Conservation (phyloP, 1,140 invertebrate species). For the Ceratosolen solmsi region DNA sequence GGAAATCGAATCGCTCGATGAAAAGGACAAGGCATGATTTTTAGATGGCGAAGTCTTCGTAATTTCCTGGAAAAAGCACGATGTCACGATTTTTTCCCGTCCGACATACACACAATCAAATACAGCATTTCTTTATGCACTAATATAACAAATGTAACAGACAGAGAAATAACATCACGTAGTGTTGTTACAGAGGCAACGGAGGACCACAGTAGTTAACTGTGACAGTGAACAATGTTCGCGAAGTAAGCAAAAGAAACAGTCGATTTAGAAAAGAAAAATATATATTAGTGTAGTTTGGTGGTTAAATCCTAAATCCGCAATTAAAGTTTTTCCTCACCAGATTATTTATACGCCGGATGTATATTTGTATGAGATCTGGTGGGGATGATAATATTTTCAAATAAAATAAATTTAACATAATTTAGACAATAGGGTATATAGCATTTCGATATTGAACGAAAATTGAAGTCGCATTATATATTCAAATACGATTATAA, state of each 20-base stretch:
- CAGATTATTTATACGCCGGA: no score
- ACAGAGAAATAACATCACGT: neutral
- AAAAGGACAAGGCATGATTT: neutral
- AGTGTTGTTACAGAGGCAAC: neutral
- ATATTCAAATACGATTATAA: no score
- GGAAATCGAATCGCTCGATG: neutral
- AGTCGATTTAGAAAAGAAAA: neutral
- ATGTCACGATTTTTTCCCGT: conserved; percentile 1
- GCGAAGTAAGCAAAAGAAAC: neutral
- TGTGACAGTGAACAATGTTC: neutral
- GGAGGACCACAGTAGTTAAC: neutral
- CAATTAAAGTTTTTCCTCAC: no score
- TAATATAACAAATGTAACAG: neutral
- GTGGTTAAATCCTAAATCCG: no score
- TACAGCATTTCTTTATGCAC: conserved; percentile 20
- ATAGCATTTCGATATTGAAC: no score
- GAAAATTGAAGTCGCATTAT: no score
- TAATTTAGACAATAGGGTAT: no score
- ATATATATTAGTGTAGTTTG: neutral
- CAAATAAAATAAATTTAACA: no score
- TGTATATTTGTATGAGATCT: no score
- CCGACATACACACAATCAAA: conserved; percentile 26
- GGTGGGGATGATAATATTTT: no score
- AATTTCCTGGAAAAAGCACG: conserved; percentile 35
- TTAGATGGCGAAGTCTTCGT: neutral